Evolutionary conservation across 2,113 vertebrate genomes (phyloP), one percentile per base, ranked within the genome.

Genomic region (Dunckerocampus dactyliophorus): DNA sequence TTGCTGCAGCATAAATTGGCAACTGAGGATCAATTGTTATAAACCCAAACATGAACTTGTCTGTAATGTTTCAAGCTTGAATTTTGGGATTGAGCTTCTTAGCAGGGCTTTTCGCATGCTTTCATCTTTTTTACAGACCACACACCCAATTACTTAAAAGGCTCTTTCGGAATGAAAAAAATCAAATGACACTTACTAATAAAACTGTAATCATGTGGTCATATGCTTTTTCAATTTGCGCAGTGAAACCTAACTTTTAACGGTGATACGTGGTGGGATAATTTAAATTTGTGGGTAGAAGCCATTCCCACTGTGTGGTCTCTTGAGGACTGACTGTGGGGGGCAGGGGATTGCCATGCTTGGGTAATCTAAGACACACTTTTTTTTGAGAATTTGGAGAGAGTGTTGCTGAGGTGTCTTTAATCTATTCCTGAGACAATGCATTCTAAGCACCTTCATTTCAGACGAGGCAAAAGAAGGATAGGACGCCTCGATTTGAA

Each of bases 231-330:
- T 85, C 68, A 55, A 78, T 82, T 74, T 60, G 58, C 77, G 84
- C 79, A 84, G 71, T 77, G 77, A 74, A 80, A 87, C 80, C 47
- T 58, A 62, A 63, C 24, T 85, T 85, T 73, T 80, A 72, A 76
- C 62, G 21, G 73, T 63, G 68, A 79, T 65, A 67, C 80, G 74
- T 72, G 74, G 81, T 64, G 67, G 76, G 19, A 72, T 77, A 63
- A 79, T 80, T 75, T 80, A 66, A 69, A 68, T 75, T 79, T 81
- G 60, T 74, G 75, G 65, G 62, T 63, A 24, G 73, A 63, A 74
- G 63, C 67, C 80, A 72, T 81, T 89, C 89, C 89, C 67, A 81
- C 82, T 92, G 92, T 93, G 92, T 92, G 91, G 90, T 92, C 88
- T 70, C 52, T 76, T 77, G 82, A 86, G 87, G 85, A 59, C 67